Percentiles rank a stretch among this genome's conserved stretches.
Conservation (phyloP, 2,797 vertebrate genomes). For the Phylloscopus collybita region DNA sequence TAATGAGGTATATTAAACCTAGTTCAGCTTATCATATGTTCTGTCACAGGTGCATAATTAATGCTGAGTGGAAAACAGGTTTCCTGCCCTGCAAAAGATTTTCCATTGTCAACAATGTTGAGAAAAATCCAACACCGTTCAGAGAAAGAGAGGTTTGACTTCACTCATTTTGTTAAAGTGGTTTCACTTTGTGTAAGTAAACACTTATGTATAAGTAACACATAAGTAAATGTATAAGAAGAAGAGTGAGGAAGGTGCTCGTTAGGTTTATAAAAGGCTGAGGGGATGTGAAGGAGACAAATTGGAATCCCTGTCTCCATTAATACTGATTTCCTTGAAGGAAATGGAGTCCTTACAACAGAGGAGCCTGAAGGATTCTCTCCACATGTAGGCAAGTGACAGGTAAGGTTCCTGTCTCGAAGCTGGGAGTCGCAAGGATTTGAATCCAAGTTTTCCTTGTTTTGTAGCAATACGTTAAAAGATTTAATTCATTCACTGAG, state of each 20-base stretch:
- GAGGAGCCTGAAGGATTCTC: background rate
- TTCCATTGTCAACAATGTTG: background rate
- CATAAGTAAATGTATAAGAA: background rate
- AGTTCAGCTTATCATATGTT: background rate
- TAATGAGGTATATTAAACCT: background rate
- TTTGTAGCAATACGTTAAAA: background rate
- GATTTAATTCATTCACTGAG: background rate
- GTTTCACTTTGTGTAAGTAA: background rate
- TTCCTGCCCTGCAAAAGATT: background rate
- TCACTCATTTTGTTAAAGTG: background rate
- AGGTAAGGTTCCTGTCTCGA: background rate
- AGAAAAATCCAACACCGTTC: background rate
- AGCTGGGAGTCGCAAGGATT: background rate
- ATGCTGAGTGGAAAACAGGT: background rate
- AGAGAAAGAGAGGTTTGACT: background rate
- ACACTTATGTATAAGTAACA: background rate
- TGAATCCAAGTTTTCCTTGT: background rate
- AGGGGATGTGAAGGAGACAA: background rate
- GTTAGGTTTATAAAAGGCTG: background rate
- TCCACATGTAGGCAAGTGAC: background rate
- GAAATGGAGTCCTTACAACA: background rate
- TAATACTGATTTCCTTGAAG: background rate
- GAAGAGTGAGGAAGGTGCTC: background rate
- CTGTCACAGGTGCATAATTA: background rate
- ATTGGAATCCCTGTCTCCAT: background rate